phyloP scores from a whole-genome alignment of 1,140 invertebrate genomes.

The Vanessa atalanta region DNA sequence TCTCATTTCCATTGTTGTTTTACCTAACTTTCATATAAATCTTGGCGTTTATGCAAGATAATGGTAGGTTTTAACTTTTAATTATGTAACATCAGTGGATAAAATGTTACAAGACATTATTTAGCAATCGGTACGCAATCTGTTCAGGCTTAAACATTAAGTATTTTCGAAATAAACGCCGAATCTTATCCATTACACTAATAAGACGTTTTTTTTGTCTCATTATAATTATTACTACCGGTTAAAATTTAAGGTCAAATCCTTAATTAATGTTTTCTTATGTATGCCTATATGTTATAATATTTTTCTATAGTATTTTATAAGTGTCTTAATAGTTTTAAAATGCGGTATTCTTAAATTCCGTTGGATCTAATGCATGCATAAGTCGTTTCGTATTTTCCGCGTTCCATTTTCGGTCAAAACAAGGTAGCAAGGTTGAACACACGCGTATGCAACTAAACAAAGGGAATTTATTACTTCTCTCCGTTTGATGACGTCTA shows the following conservation, averaged over 20 bases:
- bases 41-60: constrained; percentile 7
- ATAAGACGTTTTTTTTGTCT: too few relatives aligned
- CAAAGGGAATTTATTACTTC: constrained; percentile 33
- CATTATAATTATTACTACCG: too few relatives aligned
- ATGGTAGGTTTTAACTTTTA: not conserved
- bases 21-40: constrained; percentile 9
- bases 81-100: not conserved
- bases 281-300: not conserved
- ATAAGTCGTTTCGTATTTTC: constrained; percentile 41
- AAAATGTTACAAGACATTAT: not conserved
- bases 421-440: constrained; percentile 55
- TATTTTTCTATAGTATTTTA: too few relatives aligned
- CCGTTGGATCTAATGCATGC: constrained; percentile 32
- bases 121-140: not conserved
- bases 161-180: not conserved
- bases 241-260: not conserved
- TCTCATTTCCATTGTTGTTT: constrained; percentile 25
- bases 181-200: too few relatives aligned
- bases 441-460: constrained; percentile 29
- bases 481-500: constrained; percentile 1
- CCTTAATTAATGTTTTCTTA: not conserved
- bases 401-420: constrained; percentile 70
- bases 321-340: constrained; percentile 5
- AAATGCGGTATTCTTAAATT: constrained; percentile 46
- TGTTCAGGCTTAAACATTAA: not conserved